These are phyloP conservation scores for Pristionchus maxplancki DNA, from an alignment of 2,888 invertebrate species.

Conservation along the genomic window DNA sequence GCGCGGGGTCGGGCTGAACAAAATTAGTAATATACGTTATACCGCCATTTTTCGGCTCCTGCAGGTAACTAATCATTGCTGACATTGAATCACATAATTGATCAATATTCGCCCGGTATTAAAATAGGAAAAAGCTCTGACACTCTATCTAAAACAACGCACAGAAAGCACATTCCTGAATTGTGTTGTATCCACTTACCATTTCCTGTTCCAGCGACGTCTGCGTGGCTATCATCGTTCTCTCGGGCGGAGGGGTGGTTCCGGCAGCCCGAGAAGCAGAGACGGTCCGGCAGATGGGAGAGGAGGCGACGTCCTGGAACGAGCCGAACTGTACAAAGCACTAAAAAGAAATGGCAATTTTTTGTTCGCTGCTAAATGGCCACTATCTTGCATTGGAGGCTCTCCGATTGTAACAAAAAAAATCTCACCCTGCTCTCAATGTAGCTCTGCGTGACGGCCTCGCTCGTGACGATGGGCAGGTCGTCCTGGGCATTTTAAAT, in stretches of 20 bases:
- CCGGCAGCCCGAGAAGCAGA: not conserved
- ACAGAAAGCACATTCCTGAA: too few relatives aligned
- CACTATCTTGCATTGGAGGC: too few relatives aligned
- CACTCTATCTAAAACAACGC: too few relatives aligned
- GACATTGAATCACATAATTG: too few relatives aligned
- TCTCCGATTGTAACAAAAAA: not conserved
- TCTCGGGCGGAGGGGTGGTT: conserved; percentile 30
- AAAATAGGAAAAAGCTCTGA: too few relatives aligned
- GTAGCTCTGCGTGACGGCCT: conserved; percentile 38
- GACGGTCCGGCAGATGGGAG: not conserved
- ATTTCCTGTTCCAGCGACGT: not conserved
- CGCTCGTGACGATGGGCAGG: not conserved
- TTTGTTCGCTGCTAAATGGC: too few relatives aligned
- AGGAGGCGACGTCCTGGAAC: conserved; percentile 42
- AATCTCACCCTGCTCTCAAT: conserved; percentile 32
- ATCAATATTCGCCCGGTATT: too few relatives aligned
- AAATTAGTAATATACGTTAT: too few relatives aligned
- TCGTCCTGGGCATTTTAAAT: not conserved
- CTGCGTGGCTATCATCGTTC: conserved; percentile 20
- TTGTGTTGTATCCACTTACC: not conserved
- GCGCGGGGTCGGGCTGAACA: not conserved
- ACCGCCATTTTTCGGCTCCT: too few relatives aligned
- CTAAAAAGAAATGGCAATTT: too few relatives aligned
- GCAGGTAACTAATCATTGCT: too few relatives aligned
- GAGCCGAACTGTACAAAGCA: too few relatives aligned